Evolutionary conservation across 2,888 invertebrate genomes (phyloP).

Genomic region (Cheiracanthium punctorium): DNA sequence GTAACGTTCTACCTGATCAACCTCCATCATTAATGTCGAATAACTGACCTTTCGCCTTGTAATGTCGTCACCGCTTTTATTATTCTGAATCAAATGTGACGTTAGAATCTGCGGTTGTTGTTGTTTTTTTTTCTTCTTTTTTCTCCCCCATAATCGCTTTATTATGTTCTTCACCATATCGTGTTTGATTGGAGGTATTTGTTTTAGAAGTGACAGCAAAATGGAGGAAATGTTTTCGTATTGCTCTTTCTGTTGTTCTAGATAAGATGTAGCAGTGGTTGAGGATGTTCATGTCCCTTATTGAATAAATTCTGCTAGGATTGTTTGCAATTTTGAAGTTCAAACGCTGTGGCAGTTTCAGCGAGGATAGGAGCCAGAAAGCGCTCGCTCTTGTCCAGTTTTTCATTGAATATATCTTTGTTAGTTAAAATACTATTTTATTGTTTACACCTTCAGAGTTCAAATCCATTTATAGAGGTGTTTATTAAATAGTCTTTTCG

Average conservation of each 20-base stretch:
- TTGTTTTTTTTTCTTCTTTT: no score
- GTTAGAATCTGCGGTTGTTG: not conserved
- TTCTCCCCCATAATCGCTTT: slow-evolving; percentile 9
- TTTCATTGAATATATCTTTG: no score
- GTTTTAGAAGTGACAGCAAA: slow-evolving; percentile 9
- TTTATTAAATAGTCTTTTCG: no score
- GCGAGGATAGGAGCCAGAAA: no score
- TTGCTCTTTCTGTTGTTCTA: not conserved
- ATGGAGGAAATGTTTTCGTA: not conserved
- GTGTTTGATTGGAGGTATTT: not conserved
- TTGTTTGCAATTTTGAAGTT: no score
- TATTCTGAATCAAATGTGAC: slow-evolving; percentile 12
- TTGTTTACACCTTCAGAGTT: no score
- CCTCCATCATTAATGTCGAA: not conserved
- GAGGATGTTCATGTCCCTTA: not conserved
- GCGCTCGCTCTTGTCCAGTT: no score
- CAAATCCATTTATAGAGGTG: no score
- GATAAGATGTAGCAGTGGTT: not conserved
- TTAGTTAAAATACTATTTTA: no score
- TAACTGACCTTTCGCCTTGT: slow-evolving; percentile 7
- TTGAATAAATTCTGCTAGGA: no score
- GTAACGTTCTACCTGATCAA: not conserved
- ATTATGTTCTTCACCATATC: not conserved
- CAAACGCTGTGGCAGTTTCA: no score
- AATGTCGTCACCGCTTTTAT: slow-evolving; percentile 26